These are phyloP conservation scores for Arnoldichthys spilopterus DNA, from an alignment of 2,797 vertebrate species.

Conservation along the genomic window DNA sequence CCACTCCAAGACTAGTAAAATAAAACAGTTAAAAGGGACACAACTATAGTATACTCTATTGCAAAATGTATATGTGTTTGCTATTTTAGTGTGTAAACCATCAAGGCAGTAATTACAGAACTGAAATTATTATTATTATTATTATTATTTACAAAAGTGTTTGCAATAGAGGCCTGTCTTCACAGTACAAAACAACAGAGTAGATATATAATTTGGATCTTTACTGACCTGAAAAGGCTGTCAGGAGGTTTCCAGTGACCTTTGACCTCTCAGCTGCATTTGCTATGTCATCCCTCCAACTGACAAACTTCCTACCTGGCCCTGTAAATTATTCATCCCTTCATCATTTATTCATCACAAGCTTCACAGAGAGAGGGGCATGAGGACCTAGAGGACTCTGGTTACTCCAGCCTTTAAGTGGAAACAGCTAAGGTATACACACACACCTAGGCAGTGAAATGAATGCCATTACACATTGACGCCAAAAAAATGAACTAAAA, in stretches of 20 bases:
- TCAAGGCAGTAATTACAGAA: too few relatives aligned
- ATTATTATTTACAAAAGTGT: too few relatives aligned
- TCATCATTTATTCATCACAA: slow-evolving; percentile 71
- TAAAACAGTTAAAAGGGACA: too few relatives aligned
- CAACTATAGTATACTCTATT: too few relatives aligned
- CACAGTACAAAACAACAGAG: slow-evolving; percentile 27
- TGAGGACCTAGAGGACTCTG: slow-evolving; percentile 40
- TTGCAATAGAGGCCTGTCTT: not conserved
- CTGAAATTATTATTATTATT: too few relatives aligned
- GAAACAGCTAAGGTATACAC: slow-evolving; percentile 34
- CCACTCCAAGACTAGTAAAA: too few relatives aligned
- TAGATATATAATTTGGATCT: not conserved
- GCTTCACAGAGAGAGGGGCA: slow-evolving; percentile 56
- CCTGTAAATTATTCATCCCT: slow-evolving; percentile 48
- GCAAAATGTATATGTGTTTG: too few relatives aligned
- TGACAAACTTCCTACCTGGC: slow-evolving; percentile 68
- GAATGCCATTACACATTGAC: too few relatives aligned
- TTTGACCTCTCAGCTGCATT: slow-evolving; percentile 28
- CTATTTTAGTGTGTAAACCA: not conserved
- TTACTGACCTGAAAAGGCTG: slow-evolving; percentile 30
- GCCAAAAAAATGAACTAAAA: too few relatives aligned
- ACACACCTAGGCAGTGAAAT: slow-evolving; percentile 14
- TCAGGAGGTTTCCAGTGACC: slow-evolving; percentile 10
- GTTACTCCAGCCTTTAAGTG: slow-evolving; percentile 15
- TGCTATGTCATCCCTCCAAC: slow-evolving; percentile 32